A percentile compares a stretch with the other conserved stretches of the same genome.
Evolutionary conservation across 1,140 invertebrate species (phyloP).

Genomic region (Brachionus rotundiformis): DNA sequence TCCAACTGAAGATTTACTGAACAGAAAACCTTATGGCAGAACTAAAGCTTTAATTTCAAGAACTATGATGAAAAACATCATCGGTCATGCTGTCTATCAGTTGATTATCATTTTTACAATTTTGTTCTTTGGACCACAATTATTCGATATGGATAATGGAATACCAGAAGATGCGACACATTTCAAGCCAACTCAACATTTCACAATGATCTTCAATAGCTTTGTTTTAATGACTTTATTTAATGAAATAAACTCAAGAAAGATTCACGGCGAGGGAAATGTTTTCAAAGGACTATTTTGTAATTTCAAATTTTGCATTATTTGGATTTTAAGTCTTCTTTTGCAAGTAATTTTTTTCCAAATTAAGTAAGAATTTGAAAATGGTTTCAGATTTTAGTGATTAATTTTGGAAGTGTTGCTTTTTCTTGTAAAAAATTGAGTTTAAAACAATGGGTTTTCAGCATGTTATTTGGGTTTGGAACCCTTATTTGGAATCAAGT

Average conservation of each 20-base stretch:
- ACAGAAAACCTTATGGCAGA: constrained; percentile 93
- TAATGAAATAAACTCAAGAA: constrained; percentile 98
- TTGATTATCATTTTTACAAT: constrained; percentile 89
- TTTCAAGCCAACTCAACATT: constrained; percentile 80
- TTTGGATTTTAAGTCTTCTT: constrained; percentile 89
- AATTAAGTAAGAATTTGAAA: no score
- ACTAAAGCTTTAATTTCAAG: constrained; percentile 96
- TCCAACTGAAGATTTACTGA: constrained; percentile 87
- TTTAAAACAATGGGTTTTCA: constrained; percentile 97
- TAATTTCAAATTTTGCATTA: constrained; percentile 96
- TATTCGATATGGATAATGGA: constrained; percentile 90
- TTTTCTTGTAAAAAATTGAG: constrained; percentile 87
- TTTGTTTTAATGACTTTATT: constrained; percentile 99
- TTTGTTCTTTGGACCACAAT: constrained; percentile 76
- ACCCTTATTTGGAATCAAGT: constrained; percentile 95
- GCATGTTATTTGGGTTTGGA: constrained; percentile 91
- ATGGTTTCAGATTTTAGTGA: constrained; percentile 84
- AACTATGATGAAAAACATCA: constrained; percentile 99
- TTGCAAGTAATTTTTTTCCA: constrained; percentile 73
- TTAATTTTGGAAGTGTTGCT: constrained; percentile 92
- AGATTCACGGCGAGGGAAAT: constrained; percentile 98
- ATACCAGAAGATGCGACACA: constrained; percentile 69
- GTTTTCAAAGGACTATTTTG: constrained; percentile 85
- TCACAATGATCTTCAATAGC: constrained; percentile 98
- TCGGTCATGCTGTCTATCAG: constrained; percentile 95